Evolutionary conservation across 2,888 invertebrate genomes (phyloP).

Genomic region (Andrena praecox): DNA sequence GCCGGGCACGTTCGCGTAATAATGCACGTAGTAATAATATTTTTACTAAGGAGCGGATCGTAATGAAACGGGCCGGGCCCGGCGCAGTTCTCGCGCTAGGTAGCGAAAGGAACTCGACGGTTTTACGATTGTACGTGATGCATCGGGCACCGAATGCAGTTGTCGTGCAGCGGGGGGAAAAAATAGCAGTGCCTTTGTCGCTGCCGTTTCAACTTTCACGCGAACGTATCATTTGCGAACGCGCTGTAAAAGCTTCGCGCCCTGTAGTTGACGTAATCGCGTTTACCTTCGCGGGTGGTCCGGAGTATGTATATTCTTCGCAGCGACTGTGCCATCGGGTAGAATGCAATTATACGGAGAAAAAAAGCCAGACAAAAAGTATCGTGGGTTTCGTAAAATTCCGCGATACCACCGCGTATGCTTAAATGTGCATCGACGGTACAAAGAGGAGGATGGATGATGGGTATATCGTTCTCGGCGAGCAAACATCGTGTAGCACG

Average conservation of each 20-base stretch:
- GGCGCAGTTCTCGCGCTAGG: too few relatives aligned
- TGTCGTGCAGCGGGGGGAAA: too few relatives aligned
- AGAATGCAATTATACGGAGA: neutral
- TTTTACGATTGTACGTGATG: too few relatives aligned
- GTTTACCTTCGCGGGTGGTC: neutral
- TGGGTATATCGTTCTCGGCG: too few relatives aligned
- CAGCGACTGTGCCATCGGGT: neutral
- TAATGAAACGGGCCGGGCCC: neutral
- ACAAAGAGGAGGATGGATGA: neutral
- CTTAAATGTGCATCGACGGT: neutral
- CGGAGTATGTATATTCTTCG: neutral
- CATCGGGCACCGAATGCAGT: too few relatives aligned
- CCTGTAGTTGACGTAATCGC: neutral
- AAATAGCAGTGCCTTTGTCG: too few relatives aligned
- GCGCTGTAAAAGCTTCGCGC: neutral
- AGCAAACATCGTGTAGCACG: too few relatives aligned
- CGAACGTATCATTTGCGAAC: too few relatives aligned
- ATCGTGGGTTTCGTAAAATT: neutral
- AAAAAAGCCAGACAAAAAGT: neutral
- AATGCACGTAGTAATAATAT: conserved; percentile 13
- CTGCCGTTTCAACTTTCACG: too few relatives aligned
- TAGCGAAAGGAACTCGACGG: too few relatives aligned
- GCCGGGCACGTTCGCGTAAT: neutral
- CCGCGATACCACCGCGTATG: neutral
- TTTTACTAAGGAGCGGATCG: neutral